Base-by-base conservation (phyloP, 2,113 vertebrate genomes). In the Carlito syrichta region DNA sequence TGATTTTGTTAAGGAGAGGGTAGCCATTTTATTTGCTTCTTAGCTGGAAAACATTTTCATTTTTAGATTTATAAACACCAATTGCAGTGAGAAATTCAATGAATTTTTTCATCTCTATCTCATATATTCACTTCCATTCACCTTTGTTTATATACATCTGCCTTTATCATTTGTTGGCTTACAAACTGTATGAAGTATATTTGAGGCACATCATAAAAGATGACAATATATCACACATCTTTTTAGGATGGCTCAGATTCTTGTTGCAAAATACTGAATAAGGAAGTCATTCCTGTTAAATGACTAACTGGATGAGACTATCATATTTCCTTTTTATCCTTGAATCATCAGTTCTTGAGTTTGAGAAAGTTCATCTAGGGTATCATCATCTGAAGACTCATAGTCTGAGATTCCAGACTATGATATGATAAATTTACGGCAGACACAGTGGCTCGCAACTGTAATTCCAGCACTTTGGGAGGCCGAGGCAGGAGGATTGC, bases 61-160 rank as follows among this genome's bases (percentile, higher is more conserved):
- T 50, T 91, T 96, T 66, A 74, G 48, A 86, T 81, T 52, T 93
- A 73, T 89, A 92, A 85, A 66, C 48, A 71, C 48, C 32, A 56
- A 54, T 58, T 81, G 32, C 43, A 93, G 87, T 76, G 69, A 87
- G 23, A 20, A 92, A 52, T 25, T 79, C 30, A 56, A 40, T 86
- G 45, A 50, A 60, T 63, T 56, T 66, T 89, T 94, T 63, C 69
- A 79, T 87, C 43, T 86, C 50, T n/a, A 50, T 35, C 30, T 63
- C 38, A 50, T 50, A 62, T 3, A 60, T 93, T 87, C 78, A 69
- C 62, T 50, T 89, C 77, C 32, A 45, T 5, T 97, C 13, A 27
- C 8, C 50, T 81, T 43, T 79, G 23, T 73, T 17, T 58, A 16
- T 66, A 38, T 5, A 10, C 23, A 68, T 73, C 58, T 68, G 8